A percentile compares a stretch with the other conserved stretches of the same genome.
Evolutionary conservation across 2,113 vertebrate genomes (phyloP).

Genomic region (Neodontobutis hainanensis): DNA sequence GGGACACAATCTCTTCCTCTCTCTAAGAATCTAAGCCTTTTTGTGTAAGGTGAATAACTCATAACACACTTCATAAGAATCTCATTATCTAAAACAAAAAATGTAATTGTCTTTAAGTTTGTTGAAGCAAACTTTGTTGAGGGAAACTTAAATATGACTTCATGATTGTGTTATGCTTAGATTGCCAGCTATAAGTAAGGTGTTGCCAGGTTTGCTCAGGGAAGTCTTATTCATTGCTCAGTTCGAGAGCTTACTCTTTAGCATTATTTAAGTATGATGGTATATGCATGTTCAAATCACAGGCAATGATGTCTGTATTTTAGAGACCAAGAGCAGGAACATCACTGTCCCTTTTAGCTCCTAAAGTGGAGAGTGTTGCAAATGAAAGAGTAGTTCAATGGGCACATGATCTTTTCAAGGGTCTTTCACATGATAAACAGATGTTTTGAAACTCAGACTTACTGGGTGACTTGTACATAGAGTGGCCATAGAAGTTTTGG

Average conservation of each 20-base stretch:
- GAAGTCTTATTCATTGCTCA: slow-evolving; percentile 38
- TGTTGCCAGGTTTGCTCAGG: slow-evolving; percentile 26
- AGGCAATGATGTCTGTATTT: slow-evolving; percentile 32
- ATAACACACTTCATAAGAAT: slow-evolving; percentile 19
- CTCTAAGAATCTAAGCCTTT: slow-evolving; percentile 22
- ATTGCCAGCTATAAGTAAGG: slow-evolving; percentile 3
- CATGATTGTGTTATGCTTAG: slow-evolving; percentile 7
- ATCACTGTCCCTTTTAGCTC: slow-evolving; percentile 26
- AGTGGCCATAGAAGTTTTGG: background rate
- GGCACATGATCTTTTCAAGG: slow-evolving; percentile 24
- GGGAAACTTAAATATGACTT: slow-evolving; percentile 1
- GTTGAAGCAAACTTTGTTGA: slow-evolving; percentile 6
- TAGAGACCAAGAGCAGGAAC: slow-evolving; percentile 29
- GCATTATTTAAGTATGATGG: slow-evolving; percentile 29
- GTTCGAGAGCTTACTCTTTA: slow-evolving; percentile 43
- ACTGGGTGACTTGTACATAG: slow-evolving; percentile 14
- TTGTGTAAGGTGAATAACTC: slow-evolving; percentile 12
- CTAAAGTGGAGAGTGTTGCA: slow-evolving; percentile 10
- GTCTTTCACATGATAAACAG: slow-evolving; percentile 22
- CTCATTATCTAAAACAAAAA: background rate
- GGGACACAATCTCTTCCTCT: slow-evolving; percentile 34
- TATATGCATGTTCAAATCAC: slow-evolving; percentile 43
- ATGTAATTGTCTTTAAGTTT: background rate
- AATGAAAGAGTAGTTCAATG: slow-evolving; percentile 41
- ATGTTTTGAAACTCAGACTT: slow-evolving; percentile 24